Evolutionary conservation across 2,888 invertebrate genomes (phyloP).

Genomic region (Augochlorella aurata): DNA sequence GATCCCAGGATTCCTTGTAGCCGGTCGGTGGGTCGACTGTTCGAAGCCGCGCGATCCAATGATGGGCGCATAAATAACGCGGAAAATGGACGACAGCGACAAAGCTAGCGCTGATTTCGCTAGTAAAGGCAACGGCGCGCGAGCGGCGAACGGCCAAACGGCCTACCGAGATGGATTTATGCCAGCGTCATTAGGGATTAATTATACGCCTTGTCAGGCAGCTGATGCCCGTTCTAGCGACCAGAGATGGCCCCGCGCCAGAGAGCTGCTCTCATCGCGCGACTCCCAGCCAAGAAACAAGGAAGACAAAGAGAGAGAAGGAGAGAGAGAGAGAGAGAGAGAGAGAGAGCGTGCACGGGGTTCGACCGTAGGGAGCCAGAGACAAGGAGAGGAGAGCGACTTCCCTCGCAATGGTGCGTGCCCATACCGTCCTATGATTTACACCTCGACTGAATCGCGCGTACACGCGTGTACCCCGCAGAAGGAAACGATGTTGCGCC

Average conservation of each 20-base stretch:
- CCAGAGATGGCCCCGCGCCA: conserved; percentile 64
- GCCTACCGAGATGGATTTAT: conserved; percentile 77
- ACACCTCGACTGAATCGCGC: conserved; percentile 63
- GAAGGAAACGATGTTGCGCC: conserved; percentile 40
- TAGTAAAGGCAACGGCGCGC: conserved; percentile 69
- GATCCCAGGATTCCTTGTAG: conserved; percentile 10
- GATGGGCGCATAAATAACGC: conserved; percentile 75
- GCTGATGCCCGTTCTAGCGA: conserved; percentile 73
- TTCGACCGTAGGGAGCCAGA: conserved; percentile 16
- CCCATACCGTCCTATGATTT: conserved; percentile 61
- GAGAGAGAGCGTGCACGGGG: neutral
- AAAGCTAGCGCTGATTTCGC: conserved; percentile 77
- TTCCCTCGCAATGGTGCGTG: conserved; percentile 50
- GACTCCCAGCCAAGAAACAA: conserved; percentile 25
- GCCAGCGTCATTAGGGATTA: conserved; percentile 79
- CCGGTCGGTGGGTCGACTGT: conserved; percentile 28
- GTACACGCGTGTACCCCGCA: conserved; percentile 33
- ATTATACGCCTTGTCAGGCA: conserved; percentile 79
- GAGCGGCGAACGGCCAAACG: conserved; percentile 66
- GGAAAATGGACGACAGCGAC: conserved; percentile 76
- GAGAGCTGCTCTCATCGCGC: conserved; percentile 56
- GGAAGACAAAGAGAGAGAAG: conserved; percentile 4
- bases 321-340: neutral
- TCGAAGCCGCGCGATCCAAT: conserved; percentile 55
- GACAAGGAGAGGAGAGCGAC: conserved; percentile 31